Conservation (phyloP, 2,797 vertebrate species). For the Emydoidea blandingii region DNA sequence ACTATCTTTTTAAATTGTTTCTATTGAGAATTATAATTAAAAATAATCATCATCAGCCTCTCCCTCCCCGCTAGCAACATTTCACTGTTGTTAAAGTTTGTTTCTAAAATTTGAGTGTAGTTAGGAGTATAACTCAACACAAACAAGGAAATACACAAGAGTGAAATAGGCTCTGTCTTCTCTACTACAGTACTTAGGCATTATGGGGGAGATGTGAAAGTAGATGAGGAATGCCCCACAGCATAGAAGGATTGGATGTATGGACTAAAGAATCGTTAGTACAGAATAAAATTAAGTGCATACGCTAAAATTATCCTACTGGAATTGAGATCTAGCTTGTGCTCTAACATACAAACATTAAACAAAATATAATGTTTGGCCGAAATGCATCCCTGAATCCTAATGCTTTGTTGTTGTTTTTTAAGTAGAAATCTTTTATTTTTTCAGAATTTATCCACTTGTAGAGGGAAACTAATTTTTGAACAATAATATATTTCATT, state of each 20-base stretch:
- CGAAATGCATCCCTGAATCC: neutral
- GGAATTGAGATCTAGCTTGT: neutral
- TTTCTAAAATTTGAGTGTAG: neutral
- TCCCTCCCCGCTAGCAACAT: neutral
- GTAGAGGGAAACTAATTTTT: neutral
- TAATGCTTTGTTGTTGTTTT: neutral
- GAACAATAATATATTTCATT: neutral
- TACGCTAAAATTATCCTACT: accelerated
- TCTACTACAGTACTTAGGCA: neutral
- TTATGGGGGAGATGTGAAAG: neutral
- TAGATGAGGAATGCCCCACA: neutral
- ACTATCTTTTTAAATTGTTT: neutral
- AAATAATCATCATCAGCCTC: neutral
- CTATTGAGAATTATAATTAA: neutral
- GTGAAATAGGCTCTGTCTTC: neutral
- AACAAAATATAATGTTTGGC: neutral
- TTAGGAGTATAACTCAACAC: neutral
- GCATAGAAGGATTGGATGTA: neutral
- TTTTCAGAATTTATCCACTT: neutral
- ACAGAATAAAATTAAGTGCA: neutral
- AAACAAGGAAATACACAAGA: neutral
- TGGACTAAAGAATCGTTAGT: neutral
- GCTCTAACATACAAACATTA: neutral
- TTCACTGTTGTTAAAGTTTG: neutral
- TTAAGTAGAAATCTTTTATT: neutral